Base-by-base conservation (phyloP, 2,888 invertebrate species). In the Cenopis cana region DNA sequence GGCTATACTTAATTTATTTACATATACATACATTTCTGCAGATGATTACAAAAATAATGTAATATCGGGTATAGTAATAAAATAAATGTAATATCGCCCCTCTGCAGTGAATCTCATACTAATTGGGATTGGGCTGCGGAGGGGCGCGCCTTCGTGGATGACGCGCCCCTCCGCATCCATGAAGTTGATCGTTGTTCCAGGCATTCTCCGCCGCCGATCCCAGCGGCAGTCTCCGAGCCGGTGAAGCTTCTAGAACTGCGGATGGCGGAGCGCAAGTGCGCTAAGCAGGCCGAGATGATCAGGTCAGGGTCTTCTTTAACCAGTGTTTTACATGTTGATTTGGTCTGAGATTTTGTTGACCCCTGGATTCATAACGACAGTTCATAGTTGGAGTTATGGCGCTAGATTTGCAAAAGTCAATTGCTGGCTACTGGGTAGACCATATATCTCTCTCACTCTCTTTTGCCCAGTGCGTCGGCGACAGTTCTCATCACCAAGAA, bases 201-300 rank as follows among this genome's bases (percentile, higher is more conserved):
- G 87, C 88, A 91, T 84, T 93, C 93, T 18, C 93, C 93, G 6
- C 93, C 93, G 3, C 93, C 94, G 24, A 81, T 91, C n/a, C 90
- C 92, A 12, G 87, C 91, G 66, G 91, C 90, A 50, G 88, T 89
- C 1, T 86, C 92, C n/a, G 93, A 93, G 73, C 91, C 95, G 38
- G 96, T 97, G 83, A 98, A 98, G 83, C 88, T 98, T 56, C 95
- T 96, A 79, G 97, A 98, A 82, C 89, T 97, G 72, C 95, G 96
- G 77, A 97, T 98, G 80, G 95, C 96, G 75, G 97, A 98, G 85
- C 95, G 97, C 74, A 97, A 97, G 85, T 95, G 97, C 86, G 95
- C 96, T 72, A 96, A 95, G 79, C 96, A 98, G 83, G 95, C 96
- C 4, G 97, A 98, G 83, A 95, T 98, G 86, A 97, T 98, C 76